phyloP scores from a whole-genome alignment of 2,113 vertebrate species.

The Nesospiza acunhae region DNA sequence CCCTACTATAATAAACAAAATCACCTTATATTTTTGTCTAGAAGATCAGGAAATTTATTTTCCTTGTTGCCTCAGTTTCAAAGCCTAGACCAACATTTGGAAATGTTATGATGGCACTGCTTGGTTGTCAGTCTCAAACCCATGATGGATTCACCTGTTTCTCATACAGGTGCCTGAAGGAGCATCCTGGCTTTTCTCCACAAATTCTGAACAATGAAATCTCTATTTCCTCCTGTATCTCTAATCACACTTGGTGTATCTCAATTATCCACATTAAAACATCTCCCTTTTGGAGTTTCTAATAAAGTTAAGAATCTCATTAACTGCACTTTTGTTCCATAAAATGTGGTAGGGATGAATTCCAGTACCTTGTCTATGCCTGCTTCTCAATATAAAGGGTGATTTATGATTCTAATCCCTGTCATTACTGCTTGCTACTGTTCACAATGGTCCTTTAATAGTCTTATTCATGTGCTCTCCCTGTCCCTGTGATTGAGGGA shows the following conservation, averaged over 20 bases:
- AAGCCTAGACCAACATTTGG: background rate
- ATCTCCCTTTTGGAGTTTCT: background rate
- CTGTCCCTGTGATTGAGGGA: background rate
- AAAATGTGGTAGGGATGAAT: background rate
- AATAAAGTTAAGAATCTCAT: background rate
- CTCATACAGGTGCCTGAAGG: background rate
- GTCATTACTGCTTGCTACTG: background rate
- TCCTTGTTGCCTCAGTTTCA: background rate
- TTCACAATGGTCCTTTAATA: background rate
- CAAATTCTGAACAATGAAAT: background rate
- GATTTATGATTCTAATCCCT: slow-evolving; percentile 35
- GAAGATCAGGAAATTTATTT: background rate
- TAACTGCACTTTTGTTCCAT: background rate
- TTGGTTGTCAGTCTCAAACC: background rate
- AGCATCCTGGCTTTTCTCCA: background rate
- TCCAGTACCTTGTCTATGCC: background rate
- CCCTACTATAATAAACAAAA: background rate
- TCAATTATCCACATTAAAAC: background rate
- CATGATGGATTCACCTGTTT: accelerated
- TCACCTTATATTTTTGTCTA: background rate
- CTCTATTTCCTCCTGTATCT: background rate
- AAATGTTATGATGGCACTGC: background rate
- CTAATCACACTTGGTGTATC: background rate
- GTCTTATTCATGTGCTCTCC: background rate
- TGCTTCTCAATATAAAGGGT: background rate